Evolutionary conservation across 2,797 vertebrate species (phyloP).

Genomic region (Galaxias olidus): DNA sequence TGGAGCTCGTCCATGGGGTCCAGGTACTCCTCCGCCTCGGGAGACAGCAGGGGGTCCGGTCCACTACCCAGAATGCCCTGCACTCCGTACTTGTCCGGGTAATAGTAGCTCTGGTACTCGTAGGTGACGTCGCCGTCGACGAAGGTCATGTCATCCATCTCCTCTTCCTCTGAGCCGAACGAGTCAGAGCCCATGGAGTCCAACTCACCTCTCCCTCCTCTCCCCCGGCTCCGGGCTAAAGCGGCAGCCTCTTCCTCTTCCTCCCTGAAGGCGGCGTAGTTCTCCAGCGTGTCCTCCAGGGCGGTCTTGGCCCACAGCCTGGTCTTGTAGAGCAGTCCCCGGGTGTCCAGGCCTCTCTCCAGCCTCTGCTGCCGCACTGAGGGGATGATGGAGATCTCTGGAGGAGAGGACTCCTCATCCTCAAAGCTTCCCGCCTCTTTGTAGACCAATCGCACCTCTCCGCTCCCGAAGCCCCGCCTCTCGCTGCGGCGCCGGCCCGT

Average conservation of each 20-base stretch:
- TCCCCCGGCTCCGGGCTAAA: constrained; percentile 57
- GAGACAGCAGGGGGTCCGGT: constrained; percentile 64
- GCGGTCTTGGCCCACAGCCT: constrained; percentile 75
- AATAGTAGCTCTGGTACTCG: constrained; percentile 70
- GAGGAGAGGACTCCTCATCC: constrained; percentile 72
- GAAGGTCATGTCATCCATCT: constrained; percentile 77
- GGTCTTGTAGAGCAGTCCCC: constrained; percentile 87
- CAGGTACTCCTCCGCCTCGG: constrained; percentile 77
- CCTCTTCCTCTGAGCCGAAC: constrained; percentile 84
- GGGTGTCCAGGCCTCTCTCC: constrained; percentile 64
- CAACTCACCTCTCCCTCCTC: constrained; percentile 77
- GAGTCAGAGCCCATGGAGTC: constrained; percentile 88
- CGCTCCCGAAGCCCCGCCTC: constrained; percentile 42
- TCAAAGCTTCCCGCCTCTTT: constrained; percentile 74
- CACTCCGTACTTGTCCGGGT: constrained; percentile 44
- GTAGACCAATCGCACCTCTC: constrained; percentile 66
- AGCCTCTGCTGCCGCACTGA: constrained; percentile 58
- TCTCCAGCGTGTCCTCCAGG: constrained; percentile 72
- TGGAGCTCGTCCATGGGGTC: constrained; percentile 90
- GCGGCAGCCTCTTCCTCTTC: constrained; percentile 66
- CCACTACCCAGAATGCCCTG: constrained; percentile 40
- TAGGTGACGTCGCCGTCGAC: constrained; percentile 62
- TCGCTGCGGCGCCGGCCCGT: constrained; percentile 51
- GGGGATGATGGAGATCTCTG: constrained; percentile 78
- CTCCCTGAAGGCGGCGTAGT: constrained; percentile 73